Evolutionary conservation across 1,140 invertebrate species (phyloP).

Genomic region (Heliconius himera): DNA sequence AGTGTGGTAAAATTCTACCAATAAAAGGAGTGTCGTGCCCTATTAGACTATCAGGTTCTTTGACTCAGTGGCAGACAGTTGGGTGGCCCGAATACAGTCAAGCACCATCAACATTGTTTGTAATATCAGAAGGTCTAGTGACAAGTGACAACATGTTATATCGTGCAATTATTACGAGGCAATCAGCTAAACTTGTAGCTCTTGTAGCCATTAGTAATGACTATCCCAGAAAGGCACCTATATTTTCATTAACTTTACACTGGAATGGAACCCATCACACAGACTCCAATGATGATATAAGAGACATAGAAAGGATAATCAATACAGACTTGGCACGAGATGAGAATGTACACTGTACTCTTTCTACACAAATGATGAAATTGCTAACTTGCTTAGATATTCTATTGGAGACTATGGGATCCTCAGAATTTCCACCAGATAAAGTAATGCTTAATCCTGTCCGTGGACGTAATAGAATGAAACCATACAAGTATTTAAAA

Average conservation of each 20-base stretch:
- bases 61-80: constrained; percentile 87
- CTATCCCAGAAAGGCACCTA: constrained; percentile 89
- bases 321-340: constrained; percentile 84
- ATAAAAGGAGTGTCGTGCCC: constrained; percentile 64
- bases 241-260: constrained; percentile 87
- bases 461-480: constrained; percentile 86
- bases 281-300: constrained; percentile 85
- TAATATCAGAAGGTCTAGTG: constrained; percentile 83
- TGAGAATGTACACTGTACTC: constrained; percentile 68
- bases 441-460: constrained; percentile 89
- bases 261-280: constrained; percentile 87
- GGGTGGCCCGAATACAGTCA: constrained; percentile 85
- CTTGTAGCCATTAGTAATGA: constrained; percentile 90
- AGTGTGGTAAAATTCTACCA: constrained; percentile 83
- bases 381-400: constrained; percentile 93
- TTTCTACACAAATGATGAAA: constrained; percentile 90
- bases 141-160: constrained; percentile 86
- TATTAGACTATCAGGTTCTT: constrained; percentile 79
- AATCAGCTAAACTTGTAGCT: constrained; percentile 88
- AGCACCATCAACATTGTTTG: constrained; percentile 76
- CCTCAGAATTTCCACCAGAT: constrained; percentile 87
- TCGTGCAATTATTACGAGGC: constrained; percentile 86
- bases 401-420: constrained; percentile 89
- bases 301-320: constrained; percentile 89
- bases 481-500: constrained; percentile 90